Base-by-base conservation (phyloP, 2,888 invertebrate genomes). In the Corbicula japonica region DNA sequence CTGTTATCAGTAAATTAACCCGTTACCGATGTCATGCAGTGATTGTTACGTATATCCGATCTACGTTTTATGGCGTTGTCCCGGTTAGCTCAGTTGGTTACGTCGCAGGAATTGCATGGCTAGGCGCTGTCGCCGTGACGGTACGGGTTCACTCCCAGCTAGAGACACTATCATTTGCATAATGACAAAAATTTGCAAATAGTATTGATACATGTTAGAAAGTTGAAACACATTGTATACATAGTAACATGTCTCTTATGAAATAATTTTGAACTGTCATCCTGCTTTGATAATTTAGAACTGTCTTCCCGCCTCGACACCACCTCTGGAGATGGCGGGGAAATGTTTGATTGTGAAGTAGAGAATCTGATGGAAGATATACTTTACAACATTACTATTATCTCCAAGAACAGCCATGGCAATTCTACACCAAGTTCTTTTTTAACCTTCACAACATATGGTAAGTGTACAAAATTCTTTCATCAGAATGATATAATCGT, bases 331-430 rank as follows among this genome's bases (percentile, higher is more conserved):
- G 28, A 5, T 26, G 66, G 66, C 30, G 41, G 41, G 6, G 35
- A 21, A 35, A 38, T 2, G 5, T 21, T 38, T 12, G 26, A 3
- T n/a, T 2, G 52, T 23, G 26, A 28, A 18, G 28, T 70, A 3
- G 34, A 23, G 2, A 12, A 50, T 26, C 52, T 70, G 1, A 28
- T 18, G 2, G 61, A 61, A 21, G 34, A 12, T 3, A 70, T 61
- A 28, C 15, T n/a, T n/a, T 70, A 70, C 50, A 60, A 34, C 35
- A 32, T 70, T 21, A 70, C 70, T 28, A 35, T 70, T 0, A 15
- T 61, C n/a, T 48, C 70, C 0, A 28, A 38, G 6, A 70, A 70
- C 41, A 50, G 50, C 18, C 35, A 32, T 0, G 70, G 52, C 10
- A 61, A 52, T 26, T 60, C 70, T n/a, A 15, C 35, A 41, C 38